Conservation (phyloP, 2,113 vertebrate species). For the Dipodomys ordii region DNA sequence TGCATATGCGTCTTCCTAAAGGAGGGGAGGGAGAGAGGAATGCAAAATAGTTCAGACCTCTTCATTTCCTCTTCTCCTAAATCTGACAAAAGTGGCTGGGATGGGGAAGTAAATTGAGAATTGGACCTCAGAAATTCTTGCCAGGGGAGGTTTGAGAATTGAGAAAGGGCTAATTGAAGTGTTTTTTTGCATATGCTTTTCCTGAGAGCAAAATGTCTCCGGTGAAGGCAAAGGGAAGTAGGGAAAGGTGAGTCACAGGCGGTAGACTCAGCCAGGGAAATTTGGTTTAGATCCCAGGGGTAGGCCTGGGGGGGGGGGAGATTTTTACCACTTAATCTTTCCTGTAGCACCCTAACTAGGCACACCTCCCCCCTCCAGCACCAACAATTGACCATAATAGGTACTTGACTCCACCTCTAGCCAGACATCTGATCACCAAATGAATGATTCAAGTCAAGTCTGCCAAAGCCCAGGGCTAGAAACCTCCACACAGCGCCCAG, state of each 20-base stretch:
- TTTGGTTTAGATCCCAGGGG: not conserved
- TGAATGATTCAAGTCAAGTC: conserved; percentile 76
- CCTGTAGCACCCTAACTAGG: not conserved
- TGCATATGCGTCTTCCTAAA: not conserved
- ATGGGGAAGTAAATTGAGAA: not conserved
- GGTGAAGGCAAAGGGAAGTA: not conserved
- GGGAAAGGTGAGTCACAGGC: not conserved
- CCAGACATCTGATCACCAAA: conserved; percentile 74
- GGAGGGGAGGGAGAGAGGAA: not conserved
- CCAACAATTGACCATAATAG: not conserved
- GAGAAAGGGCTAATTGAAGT: not conserved
- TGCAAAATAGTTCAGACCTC: not conserved
- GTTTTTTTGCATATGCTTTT: not conserved
- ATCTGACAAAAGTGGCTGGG: not conserved
- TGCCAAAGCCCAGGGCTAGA: conserved; percentile 52
- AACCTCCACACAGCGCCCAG: conserved; percentile 26
- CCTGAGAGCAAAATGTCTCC: not conserved
- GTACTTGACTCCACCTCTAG: not conserved
- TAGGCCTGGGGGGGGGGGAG: not conserved
- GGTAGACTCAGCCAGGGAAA: not conserved
- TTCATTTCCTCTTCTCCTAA: not conserved
- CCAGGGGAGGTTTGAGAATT: not conserved
- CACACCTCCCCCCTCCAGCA: not conserved
- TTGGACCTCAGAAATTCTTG: not conserved
- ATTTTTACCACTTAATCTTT: not conserved